Conservation (phyloP, 2,888 invertebrate genomes). For the Leptopilina myrica region DNA sequence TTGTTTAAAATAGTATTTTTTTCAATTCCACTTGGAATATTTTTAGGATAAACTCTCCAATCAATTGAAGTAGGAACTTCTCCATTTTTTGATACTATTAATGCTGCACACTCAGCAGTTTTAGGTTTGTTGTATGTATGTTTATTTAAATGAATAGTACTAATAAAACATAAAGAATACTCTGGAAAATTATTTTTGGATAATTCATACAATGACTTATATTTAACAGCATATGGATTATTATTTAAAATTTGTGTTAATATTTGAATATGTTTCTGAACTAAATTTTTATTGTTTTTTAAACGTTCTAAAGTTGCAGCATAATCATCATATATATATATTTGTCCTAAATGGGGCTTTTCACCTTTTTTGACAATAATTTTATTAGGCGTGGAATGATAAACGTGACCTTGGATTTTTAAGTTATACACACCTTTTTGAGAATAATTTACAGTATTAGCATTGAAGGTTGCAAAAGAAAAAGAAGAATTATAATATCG, state of each 20-base stretch:
- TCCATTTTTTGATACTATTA: neutral
- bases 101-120: too few relatives aligned
- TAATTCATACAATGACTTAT: constrained; percentile 5
- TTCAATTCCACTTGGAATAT: neutral
- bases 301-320: neutral
- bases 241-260: constrained; percentile 29
- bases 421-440: too few relatives aligned
- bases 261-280: constrained; percentile 7
- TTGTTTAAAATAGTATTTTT: neutral
- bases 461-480: neutral
- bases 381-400: neutral
- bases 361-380: neutral
- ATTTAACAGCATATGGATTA: constrained; percentile 28
- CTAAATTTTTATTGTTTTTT: constrained; percentile 29
- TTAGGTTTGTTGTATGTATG: too few relatives aligned
- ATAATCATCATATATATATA: constrained; percentile 16
- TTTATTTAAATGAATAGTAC: neutral
- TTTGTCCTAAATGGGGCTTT: neutral
- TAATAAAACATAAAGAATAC: neutral
- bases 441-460: too few relatives aligned
- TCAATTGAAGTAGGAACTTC: neutral
- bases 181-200: neutral
- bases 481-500: neutral
- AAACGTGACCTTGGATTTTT: too few relatives aligned
- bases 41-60: constrained; percentile 3